These are phyloP conservation scores for Teleopsis dalmanni DNA, from an alignment of 1,140 invertebrate genomes.

Conservation along the genomic window DNA sequence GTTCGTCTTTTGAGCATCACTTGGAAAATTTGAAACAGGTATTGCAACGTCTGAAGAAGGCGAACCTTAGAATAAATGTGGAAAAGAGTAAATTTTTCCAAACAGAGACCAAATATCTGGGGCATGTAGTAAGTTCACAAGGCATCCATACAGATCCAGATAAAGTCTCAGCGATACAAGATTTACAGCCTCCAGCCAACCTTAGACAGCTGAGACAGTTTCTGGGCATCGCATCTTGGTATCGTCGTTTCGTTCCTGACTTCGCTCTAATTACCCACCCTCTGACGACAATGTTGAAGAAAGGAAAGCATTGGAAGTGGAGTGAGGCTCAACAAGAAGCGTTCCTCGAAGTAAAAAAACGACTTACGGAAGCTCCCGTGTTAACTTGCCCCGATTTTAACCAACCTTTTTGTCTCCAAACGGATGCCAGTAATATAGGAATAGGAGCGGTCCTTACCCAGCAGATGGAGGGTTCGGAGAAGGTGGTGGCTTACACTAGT, in stretches of 20 bases:
- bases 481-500: too few relatives aligned
- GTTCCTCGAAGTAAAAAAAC: too few relatives aligned
- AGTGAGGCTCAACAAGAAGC: too few relatives aligned
- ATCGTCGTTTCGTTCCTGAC: slow-evolving; percentile 32
- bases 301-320: too few relatives aligned
- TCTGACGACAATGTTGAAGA: slow-evolving; percentile 15
- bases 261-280: slow-evolving; percentile 28
- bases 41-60: neutral
- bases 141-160: slow-evolving; percentile 37
- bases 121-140: slow-evolving; percentile 15
- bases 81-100: slow-evolving; percentile 19
- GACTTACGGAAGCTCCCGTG: too few relatives aligned
- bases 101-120: slow-evolving; percentile 19
- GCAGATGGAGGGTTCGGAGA: too few relatives aligned
- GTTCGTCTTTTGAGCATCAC: slow-evolving; percentile 1
- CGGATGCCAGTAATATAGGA: too few relatives aligned
- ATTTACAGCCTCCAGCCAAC: slow-evolving; percentile 4
- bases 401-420: too few relatives aligned
- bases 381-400: too few relatives aligned
- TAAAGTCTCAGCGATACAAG: slow-evolving; percentile 18
- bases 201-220: slow-evolving; percentile 42
- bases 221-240: slow-evolving; percentile 43
- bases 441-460: too few relatives aligned
- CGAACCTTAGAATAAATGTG: slow-evolving; percentile 17
- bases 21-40: neutral